These are phyloP conservation scores for Dinoponera quadriceps DNA, from an alignment of 1,140 invertebrate genomes.

Conservation along the genomic window DNA sequence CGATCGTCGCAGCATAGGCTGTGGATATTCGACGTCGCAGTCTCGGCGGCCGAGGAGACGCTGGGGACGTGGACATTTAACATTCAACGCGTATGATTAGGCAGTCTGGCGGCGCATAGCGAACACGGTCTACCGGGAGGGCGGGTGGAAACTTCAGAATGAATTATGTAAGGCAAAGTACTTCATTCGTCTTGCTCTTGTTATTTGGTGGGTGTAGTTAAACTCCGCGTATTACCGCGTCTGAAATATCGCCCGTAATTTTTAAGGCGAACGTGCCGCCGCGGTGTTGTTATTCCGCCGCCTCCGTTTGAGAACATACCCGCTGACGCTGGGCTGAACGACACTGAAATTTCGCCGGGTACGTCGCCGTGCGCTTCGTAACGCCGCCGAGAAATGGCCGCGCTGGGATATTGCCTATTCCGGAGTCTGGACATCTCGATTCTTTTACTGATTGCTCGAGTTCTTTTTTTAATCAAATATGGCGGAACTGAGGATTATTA, in stretches of 20 bases:
- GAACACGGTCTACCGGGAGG: constrained; percentile 63
- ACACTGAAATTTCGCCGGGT: constrained; percentile 61
- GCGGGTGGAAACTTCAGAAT: constrained; percentile 73
- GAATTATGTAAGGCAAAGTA: constrained; percentile 81
- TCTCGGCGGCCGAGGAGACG: constrained; percentile 22
- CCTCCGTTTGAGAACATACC: constrained; percentile 42
- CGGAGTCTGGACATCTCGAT: constrained; percentile 41
- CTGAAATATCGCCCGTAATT: constrained; percentile 79
- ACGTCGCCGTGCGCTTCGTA: constrained; percentile 26
- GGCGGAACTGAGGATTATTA: too few relatives aligned
- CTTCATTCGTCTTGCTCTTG: constrained; percentile 81
- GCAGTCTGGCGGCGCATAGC: constrained; percentile 68
- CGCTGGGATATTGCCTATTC: constrained; percentile 43
- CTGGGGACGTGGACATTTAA: constrained; percentile 69
- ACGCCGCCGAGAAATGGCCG: neutral
- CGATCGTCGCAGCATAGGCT: constrained; percentile 33
- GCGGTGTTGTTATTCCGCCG: constrained; percentile 27
- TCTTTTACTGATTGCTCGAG: too few relatives aligned
- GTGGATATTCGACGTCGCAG: constrained; percentile 51
- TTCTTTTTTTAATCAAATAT: too few relatives aligned
- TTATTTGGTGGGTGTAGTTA: constrained; percentile 81
- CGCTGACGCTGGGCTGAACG: neutral
- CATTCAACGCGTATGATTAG: constrained; percentile 79
- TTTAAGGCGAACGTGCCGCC: constrained; percentile 76
- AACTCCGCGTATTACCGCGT: constrained; percentile 78